Conservation (phyloP, 1,140 invertebrate species). For the Platyura marginata region DNA sequence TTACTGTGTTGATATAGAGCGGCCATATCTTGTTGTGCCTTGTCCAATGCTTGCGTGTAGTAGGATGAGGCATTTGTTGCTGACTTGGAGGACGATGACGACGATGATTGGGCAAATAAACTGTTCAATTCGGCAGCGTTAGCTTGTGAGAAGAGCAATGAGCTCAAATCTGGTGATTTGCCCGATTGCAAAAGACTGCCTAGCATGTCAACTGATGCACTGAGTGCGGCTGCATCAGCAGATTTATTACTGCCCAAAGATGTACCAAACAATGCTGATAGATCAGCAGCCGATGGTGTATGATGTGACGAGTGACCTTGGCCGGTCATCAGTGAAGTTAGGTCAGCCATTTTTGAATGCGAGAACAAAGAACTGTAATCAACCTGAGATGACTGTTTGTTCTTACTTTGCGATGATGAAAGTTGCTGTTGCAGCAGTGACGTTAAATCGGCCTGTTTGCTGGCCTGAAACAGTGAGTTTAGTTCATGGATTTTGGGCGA, state of each 20-base stretch:
- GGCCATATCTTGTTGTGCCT: slow-evolving; percentile 21
- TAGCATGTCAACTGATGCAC: slow-evolving; percentile 13
- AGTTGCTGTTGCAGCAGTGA: slow-evolving; percentile 12
- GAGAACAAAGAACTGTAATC: slow-evolving; percentile 1
- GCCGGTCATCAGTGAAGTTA: background rate
- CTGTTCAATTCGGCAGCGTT: background rate
- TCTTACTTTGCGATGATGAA: background rate
- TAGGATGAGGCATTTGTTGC: slow-evolving; percentile 7
- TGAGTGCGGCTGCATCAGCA: background rate
- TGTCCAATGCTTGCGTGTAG: slow-evolving; percentile 21
- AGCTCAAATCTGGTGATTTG: slow-evolving; percentile 16
- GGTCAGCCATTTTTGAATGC: background rate
- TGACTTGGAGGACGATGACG: background rate
- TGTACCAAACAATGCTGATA: background rate
- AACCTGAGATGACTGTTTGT: background rate
- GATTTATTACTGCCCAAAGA: background rate
- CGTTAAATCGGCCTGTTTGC: slow-evolving; percentile 13
- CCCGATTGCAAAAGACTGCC: slow-evolving; percentile 19
- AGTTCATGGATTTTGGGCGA: background rate
- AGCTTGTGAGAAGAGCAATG: slow-evolving; percentile 6
- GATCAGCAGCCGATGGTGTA: background rate
- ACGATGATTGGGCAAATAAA: background rate
- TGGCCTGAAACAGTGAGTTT: slow-evolving; percentile 3
- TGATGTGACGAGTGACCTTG: background rate
- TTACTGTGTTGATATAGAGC: background rate